Evolutionary conservation across 2,113 vertebrate genomes (phyloP).

Genomic region (Seriola aureovittata): DNA sequence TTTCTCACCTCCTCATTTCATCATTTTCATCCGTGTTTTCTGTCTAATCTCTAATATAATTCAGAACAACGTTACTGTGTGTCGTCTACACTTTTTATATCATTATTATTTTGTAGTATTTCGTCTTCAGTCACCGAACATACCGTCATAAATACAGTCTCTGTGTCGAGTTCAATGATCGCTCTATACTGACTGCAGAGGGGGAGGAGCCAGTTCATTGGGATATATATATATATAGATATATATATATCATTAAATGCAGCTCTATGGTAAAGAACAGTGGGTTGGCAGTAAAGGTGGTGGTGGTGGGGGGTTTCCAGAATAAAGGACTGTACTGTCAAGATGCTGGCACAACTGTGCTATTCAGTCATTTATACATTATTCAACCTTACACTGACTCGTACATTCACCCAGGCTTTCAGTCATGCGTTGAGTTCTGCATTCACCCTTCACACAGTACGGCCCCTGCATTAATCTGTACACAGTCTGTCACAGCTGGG

Average conservation of each 20-base stretch:
- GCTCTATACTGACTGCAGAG: neutral
- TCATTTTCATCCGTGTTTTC: too few species aligned
- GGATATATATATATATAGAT: too few species aligned
- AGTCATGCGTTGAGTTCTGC: slow-evolving; percentile 2
- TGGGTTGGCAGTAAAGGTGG: neutral
- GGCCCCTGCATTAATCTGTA: slow-evolving; percentile 19
- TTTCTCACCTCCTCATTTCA: too few species aligned
- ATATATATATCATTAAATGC: neutral
- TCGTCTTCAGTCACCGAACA: neutral
- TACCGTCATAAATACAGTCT: too few species aligned
- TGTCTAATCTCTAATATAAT: too few species aligned
- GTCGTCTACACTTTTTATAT: neutral
- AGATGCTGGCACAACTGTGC: slow-evolving; percentile 14
- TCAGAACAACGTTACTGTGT: neutral
- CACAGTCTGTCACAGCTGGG: slow-evolving; percentile 16
- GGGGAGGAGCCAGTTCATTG: too few species aligned
- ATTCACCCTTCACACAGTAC: slow-evolving; percentile 6
- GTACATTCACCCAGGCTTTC: neutral
- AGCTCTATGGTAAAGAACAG: neutral
- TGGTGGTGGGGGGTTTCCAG: neutral
- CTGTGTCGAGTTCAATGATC: too few species aligned
- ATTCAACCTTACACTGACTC: slow-evolving; percentile 6
- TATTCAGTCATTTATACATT: slow-evolving; percentile 24
- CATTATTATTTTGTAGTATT: neutral
- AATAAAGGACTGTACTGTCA: slow-evolving; percentile 32